These are phyloP conservation scores for Hydroisotoma schaefferi DNA, from an alignment of 2,888 invertebrate genomes.

Conservation along the genomic window DNA sequence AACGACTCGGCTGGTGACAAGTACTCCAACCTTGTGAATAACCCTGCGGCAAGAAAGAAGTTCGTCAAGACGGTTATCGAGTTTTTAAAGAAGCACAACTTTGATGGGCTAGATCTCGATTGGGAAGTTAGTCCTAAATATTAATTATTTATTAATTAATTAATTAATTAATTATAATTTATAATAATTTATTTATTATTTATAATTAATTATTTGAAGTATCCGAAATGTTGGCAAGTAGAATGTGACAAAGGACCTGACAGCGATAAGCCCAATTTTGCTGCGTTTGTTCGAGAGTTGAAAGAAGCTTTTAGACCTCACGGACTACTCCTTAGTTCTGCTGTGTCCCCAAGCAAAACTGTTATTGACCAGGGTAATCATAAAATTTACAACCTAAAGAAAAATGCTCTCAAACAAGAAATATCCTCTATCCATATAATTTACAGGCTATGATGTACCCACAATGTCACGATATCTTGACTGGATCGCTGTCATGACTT, in stretches of 20 bases:
- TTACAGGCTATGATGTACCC: slow-evolving; percentile 50
- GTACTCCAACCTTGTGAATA: slow-evolving; percentile 78
- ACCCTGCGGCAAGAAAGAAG: slow-evolving; percentile 65
- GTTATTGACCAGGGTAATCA: slow-evolving; percentile 67
- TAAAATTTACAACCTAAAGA: background rate
- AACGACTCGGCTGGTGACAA: slow-evolving; percentile 89
- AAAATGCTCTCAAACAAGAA: background rate
- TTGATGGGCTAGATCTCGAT: slow-evolving; percentile 57
- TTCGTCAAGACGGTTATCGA: slow-evolving; percentile 64
- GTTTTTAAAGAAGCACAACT: slow-evolving; percentile 53
- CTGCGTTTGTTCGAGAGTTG: slow-evolving; percentile 70
- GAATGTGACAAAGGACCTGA: slow-evolving; percentile 79
- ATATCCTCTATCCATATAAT: background rate
- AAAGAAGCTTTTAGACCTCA: slow-evolving; percentile 62
- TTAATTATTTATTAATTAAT: slow-evolving; percentile 75
- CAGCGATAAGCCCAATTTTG: slow-evolving; percentile 77
- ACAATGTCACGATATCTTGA: slow-evolving; percentile 49
- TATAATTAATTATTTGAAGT: no score
- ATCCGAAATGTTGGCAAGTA: slow-evolving; percentile 72
- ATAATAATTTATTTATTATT: no score
- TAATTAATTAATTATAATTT: no score
- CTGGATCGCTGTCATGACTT: slow-evolving; percentile 52
- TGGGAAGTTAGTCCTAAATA: no score
- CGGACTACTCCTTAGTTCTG: slow-evolving; percentile 71
- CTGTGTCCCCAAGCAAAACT: slow-evolving; percentile 77